Base-by-base conservation (phyloP, 2,888 invertebrate species). In the Leptinotarsa tumamoca region DNA sequence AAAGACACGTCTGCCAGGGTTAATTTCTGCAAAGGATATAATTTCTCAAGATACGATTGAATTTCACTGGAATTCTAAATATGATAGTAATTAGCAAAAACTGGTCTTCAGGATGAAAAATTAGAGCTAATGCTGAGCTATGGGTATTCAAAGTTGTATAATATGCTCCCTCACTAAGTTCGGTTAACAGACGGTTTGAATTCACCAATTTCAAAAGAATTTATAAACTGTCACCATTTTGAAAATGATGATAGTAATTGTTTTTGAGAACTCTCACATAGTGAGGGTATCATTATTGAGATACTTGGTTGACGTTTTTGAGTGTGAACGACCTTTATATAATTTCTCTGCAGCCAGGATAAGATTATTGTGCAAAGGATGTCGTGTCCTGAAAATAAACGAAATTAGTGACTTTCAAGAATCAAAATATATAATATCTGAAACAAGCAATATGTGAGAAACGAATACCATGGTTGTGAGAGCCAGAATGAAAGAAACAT, bases 221-320 rank as follows among this genome's bases (percentile, higher is more conserved):
- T 71, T 18, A 33, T 21, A 2, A 58, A 71, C 14, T 63, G 4
- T 66, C 66, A 66, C 71, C 66, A 66, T 63, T 66, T 71, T 1
- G 49, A 15, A 27, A 21, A 66, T 13, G 63, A 61, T 4, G 4
- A 13, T 23, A 21, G 51, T 14, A 61, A 71, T 51, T 71, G 71
- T 50, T 63, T 71, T 63, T 61, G 5, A 2, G 66, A 50, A 33
- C 51, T 71, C 10, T n/a, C 21, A 50, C 71, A 61, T 2, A 63
- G 17, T 21, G 71, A 71, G 15, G 71, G 33, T 4, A 72, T 23
- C 5, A 72, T 58, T 10, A 21, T 58, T n/a, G 56, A 33, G 13
- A 70, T 70, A 49, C 43, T 67, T 33, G 43, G 17, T 33, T 67
- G 33, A 18, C 0, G n/a, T 67, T 67, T 67, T 67, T 67, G 27